Base-by-base conservation (phyloP, 2,113 vertebrate genomes). In the Phaetusa simplex region DNA sequence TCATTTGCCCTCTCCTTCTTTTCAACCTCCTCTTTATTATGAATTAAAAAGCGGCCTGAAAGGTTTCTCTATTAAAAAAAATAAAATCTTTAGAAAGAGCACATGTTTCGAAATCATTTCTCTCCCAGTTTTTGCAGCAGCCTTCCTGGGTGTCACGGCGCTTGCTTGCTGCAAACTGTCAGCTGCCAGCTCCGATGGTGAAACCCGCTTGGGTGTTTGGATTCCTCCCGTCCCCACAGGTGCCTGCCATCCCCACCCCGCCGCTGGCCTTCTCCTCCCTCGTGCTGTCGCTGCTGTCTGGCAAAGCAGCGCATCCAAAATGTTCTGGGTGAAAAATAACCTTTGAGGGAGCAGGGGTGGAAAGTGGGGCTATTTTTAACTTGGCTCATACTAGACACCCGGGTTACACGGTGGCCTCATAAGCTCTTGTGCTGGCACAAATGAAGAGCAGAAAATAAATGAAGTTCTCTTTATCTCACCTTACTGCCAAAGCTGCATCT, bases 1-100 rank as follows among this genome's bases (percentile, higher is more conserved):
- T 96, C 77, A 30, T 66, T 87, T 96, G 79, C 92, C 82, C 96
- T 88, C 82, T 79, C 65, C 62, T 88, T 55, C 90, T 90, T 97
- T 97, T 94, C 82, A 96, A 94, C 82, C 61, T 69, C 83, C 62
- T 93, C 83, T 79, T 95, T 95, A 94, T 95, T 91, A 95, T 77
- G 53, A 95, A 97, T 95, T 93, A n/a, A 90, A 96, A 93, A 94
- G 62, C 4, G 49, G 78, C n/a, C 76, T 77, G 56, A 94, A 96
- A 97, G 55, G 40, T 92, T 95, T 93, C 59, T 43, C 55, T 80
- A 83, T 95, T 89, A 84, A 92, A 95, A 96, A 93, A 96, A 93
- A 91, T 92, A 89, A 96, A 93, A 77, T 36, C 72, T 79, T 84
- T 76, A 70, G 70, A 89, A 93, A 61, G 20, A 94, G 16, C 43